These are phyloP conservation scores for Myiotriccus ornatus DNA, from an alignment of 2,797 vertebrate species.

Conservation along the genomic window DNA sequence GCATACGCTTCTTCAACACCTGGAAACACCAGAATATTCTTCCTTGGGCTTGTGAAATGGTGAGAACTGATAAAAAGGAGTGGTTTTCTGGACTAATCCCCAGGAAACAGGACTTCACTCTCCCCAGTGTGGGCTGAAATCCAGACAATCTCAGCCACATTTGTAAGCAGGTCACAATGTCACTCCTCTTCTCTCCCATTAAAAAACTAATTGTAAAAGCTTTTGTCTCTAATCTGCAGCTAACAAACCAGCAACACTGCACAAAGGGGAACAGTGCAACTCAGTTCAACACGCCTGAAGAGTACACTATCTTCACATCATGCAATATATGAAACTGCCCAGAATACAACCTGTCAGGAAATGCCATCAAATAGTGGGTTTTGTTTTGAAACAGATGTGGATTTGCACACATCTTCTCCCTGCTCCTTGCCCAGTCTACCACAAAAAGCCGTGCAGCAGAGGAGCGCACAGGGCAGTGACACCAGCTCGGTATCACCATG, in stretches of 20 bases:
- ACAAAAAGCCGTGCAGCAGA: background rate
- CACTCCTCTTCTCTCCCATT: slow-evolving; percentile 22
- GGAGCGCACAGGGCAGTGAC: background rate
- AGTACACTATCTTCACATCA: background rate
- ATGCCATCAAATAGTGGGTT: background rate
- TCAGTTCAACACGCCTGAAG: background rate
- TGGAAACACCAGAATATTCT: background rate
- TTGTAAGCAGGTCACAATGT: slow-evolving; percentile 26
- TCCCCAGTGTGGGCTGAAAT: background rate
- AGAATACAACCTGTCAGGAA: background rate
- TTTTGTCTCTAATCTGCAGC: slow-evolving; percentile 29
- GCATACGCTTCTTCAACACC: background rate
- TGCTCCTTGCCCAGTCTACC: rapidly evolving
- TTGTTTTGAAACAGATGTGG: background rate
- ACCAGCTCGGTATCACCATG: background rate
- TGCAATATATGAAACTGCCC: background rate
- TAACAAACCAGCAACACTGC: background rate
- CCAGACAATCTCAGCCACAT: slow-evolving; percentile 1
- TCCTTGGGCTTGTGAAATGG: background rate
- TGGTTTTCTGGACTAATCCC: background rate
- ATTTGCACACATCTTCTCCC: background rate
- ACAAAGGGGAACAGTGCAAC: slow-evolving; percentile 19
- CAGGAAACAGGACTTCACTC: slow-evolving; percentile 3
- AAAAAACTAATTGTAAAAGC: slow-evolving; percentile 40
- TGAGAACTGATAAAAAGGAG: background rate